phyloP scores from a whole-genome alignment of 2,113 vertebrate genomes.

The Diadophis punctatus region DNA sequence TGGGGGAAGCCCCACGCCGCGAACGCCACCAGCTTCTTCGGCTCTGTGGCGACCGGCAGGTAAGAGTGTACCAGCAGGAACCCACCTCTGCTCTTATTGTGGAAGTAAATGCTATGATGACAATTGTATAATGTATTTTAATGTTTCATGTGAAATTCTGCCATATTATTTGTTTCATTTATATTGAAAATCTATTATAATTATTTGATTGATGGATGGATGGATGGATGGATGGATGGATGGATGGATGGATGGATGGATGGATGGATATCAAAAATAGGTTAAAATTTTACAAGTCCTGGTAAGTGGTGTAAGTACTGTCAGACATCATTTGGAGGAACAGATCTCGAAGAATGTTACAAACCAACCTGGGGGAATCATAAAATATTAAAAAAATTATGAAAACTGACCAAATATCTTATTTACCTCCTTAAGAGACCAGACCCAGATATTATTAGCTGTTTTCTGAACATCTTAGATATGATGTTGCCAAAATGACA shows the following conservation, averaged over 20 bases:
- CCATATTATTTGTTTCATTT: background rate
- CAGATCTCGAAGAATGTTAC: background rate
- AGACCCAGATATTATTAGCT: background rate
- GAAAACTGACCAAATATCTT: background rate
- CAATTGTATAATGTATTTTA: background rate
- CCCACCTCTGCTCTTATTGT: no score
- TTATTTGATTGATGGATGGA: no score
- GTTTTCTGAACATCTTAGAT: background rate
- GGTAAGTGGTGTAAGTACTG: background rate
- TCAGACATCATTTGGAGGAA: background rate
- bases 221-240: background rate
- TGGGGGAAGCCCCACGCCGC: no score
- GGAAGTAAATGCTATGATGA: background rate
- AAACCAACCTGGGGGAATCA: background rate
- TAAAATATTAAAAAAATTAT: background rate
- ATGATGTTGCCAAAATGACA: background rate
- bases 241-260: background rate
- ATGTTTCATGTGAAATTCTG: background rate
- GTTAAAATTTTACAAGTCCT: background rate
- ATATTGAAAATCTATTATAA: background rate
- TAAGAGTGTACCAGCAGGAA: no score
- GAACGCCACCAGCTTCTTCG: no score
- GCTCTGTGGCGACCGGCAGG: no score
- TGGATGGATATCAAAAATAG: background rate
- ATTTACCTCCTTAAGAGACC: background rate